These are phyloP conservation scores for Stomatorhinus ivindoensis DNA, from an alignment of 2,113 vertebrate genomes.

Conservation along the genomic window DNA sequence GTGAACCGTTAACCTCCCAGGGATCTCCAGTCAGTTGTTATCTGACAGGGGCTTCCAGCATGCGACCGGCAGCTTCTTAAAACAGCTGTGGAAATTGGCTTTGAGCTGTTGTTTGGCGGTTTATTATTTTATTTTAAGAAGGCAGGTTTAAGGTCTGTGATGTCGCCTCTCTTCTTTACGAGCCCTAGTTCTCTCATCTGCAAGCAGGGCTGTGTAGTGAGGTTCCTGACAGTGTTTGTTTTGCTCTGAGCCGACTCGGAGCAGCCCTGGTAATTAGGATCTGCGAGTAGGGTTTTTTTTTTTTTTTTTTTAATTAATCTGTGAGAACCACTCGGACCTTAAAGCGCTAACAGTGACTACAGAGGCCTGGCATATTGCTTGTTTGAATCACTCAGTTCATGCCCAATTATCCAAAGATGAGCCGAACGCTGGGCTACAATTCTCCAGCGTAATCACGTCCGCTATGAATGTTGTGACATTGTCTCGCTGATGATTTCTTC, in stretches of 20 bases:
- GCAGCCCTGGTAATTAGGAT: constrained; percentile 50
- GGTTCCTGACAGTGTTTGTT: neutral
- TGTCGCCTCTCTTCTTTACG: neutral
- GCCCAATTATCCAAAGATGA: constrained; percentile 42
- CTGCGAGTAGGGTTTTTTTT: constrained; percentile 39
- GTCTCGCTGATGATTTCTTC: constrained; percentile 19
- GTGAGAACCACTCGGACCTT: constrained; percentile 49
- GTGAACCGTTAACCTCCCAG: neutral
- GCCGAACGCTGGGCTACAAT: constrained; percentile 32
- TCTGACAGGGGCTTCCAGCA: neutral
- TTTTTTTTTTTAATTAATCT: constrained; percentile 28
- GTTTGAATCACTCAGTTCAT: constrained; percentile 38
- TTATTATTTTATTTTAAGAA: neutral
- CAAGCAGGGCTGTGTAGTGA: neutral
- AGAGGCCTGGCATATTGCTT: constrained; percentile 34
- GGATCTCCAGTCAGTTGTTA: neutral
- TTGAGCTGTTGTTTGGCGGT: neutral
- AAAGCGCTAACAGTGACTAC: constrained; percentile 43
- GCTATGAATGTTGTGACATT: constrained; percentile 12
- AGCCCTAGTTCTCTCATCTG: neutral
- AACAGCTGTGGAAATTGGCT: constrained; percentile 14
- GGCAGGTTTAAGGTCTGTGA: no score
- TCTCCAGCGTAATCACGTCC: constrained; percentile 23
- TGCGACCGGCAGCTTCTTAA: neutral
- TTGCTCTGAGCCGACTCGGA: constrained; percentile 22